Evolutionary conservation across 2,113 vertebrate species (phyloP), one percentile per base, ranked within the genome.

Genomic region (Thinocorus orbignyianus): DNA sequence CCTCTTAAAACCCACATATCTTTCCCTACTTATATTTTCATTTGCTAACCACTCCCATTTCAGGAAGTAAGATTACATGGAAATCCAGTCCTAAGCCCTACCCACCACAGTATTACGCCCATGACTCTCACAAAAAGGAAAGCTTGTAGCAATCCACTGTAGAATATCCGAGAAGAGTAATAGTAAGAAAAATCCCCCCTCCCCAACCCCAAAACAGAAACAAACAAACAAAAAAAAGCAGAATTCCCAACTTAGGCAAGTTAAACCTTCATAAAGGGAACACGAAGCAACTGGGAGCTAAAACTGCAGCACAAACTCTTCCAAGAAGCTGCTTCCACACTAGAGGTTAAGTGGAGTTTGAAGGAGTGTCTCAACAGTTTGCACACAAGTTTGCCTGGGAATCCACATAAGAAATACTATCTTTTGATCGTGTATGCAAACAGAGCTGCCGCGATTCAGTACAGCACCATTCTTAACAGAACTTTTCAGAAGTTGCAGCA

Each of bases 261-360:
- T 69, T 88, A 93, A 94, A 87, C 73, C 89, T 96, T 95, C 89
- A 94, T 90, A 92, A 95, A 94, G 89, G 64, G 57, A 91, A 88
- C 14, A 23, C 26, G 49, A 92, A 92, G 54, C 69, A 87, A 89
- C 4, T 77, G 54, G 55, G 51, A 96, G 71, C 60, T 73, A 91
- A 60, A 97, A 86, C 52, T 62, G 85, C 80, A 95, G 81, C 80
- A 80, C 30, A 51, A 54, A 54, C 24, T 57, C 39, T 57, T 66
- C 17, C 65, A 71, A 70, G 51, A 91, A 93, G 84, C 77, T 74
- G 80, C 93, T 76, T 90, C 54, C 68, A 88, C 49, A 54, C 62
- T 81, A 73, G 16, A 69, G 87, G 79, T 42, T 84, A 88, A 91
- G 41, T 22, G 35, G 44, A 88, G 42, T 49, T 81, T 76, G 81